Base-by-base conservation (phyloP, 1,140 invertebrate species). In the Drosophila asahinai region DNA sequence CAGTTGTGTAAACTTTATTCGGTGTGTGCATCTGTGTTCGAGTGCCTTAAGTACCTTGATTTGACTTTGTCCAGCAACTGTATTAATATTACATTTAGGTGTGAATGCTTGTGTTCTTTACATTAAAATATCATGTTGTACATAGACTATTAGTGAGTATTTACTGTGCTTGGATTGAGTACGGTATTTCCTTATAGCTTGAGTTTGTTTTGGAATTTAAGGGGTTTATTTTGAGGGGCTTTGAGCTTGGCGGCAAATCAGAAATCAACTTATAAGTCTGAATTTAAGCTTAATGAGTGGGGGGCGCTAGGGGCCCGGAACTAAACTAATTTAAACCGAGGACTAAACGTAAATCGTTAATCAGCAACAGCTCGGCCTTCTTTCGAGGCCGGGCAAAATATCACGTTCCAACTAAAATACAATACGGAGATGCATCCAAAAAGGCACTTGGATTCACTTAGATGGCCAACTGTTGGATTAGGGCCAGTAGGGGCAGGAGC, bases 391-490 rank as follows among this genome's bases (percentile, higher is more conserved):
- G 73, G 80, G 83, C 66, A 87, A 89, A 89, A 90, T 89, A 90
- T 89, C 84, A 89, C 84, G 81, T 90, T 89, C 57, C 51, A 87
- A 89, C 81, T 79, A 54, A 90, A 89, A 81, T 64, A 49, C 27
- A 62, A 78, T 36, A 52, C 38, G 58, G 65, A 67, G 62, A 51
- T 42, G 27, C 30, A 45, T 57, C 22, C n/a, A 45, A 36, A 15
- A 36, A 15, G 22, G 45, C n/a, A 12, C 15, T 30, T 19, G 25
- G 40, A 5, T n/a, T 14, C 25, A 15, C 43, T 78, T 81, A 89
- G 25, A 54, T 74, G 61, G 61, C 61, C 65, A 81, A 49, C 22
- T 77, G 51, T 38, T 74, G 43, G 33, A 57, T 27, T 6, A 89
- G 33, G 17, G 77, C 74, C 66, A 90, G 7, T 1, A 60, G 19